Percentiles rank a stretch among this genome's conserved stretches.
phyloP scores from a whole-genome alignment of 2,888 invertebrate species.

The Agriopis aurantiaria region DNA sequence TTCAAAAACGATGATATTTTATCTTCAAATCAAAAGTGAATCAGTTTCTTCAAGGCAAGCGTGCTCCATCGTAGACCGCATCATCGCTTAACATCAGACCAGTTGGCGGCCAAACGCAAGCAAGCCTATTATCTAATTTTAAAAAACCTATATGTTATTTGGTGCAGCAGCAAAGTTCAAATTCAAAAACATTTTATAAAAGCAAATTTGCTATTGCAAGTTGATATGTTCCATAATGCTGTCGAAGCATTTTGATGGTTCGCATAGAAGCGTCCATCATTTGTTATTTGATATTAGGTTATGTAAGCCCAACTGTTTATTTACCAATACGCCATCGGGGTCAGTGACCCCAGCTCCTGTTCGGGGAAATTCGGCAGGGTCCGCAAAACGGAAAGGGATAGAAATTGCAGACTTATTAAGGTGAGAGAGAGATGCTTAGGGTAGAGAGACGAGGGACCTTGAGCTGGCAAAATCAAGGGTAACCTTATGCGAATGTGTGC shows the following conservation, averaged over 20 bases:
- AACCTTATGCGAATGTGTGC: conserved; percentile 74
- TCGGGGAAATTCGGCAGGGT: conserved; percentile 81
- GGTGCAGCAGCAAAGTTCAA: not conserved
- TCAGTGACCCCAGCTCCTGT: conserved; percentile 74
- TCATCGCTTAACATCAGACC: too few species aligned
- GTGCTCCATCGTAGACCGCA: too few species aligned
- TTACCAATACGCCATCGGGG: conserved; percentile 83
- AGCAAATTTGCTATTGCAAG: not conserved
- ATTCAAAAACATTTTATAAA: not conserved
- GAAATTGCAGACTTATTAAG: conserved; percentile 60
- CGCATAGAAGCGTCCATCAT: conserved; percentile 41
- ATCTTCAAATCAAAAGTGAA: too few species aligned
- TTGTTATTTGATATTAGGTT: conserved; percentile 58
- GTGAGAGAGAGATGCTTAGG: conserved; percentile 74
- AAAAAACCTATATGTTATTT: too few species aligned
- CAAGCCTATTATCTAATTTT: too few species aligned
- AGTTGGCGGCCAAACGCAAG: too few species aligned
- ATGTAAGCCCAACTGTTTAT: conserved; percentile 81
- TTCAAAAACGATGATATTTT: too few species aligned
- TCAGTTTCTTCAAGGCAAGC: too few species aligned
- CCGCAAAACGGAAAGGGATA: conserved; percentile 75
- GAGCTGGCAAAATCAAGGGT: conserved; percentile 87
- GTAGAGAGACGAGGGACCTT: conserved; percentile 78
- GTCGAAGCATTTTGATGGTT: conserved; percentile 19
- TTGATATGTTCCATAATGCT: conserved; percentile 6